Evolutionary conservation across 2,797 vertebrate species (phyloP).

Genomic region (Austrolebias charrua): DNA sequence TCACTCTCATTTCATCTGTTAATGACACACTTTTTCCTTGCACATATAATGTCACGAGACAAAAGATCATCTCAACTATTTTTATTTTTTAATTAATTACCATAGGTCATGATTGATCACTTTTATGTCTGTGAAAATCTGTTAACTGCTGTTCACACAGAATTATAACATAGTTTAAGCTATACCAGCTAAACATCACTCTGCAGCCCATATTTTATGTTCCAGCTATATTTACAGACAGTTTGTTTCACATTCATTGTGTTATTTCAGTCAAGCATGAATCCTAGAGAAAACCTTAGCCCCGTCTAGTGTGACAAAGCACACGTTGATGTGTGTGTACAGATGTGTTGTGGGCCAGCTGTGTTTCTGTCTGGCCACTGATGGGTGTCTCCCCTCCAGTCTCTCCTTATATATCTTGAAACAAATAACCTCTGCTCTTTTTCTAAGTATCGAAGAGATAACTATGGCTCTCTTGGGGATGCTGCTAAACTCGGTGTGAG

Average conservation of each 20-base stretch:
- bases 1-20: too few relatives aligned
- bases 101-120: too few relatives aligned
- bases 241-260: constrained; percentile 12
- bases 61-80: too few relatives aligned
- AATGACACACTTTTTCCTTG: too few relatives aligned
- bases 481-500: constrained; percentile 78
- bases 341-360: constrained; percentile 39
- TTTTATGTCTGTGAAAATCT: too few relatives aligned
- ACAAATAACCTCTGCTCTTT: constrained; percentile 16
- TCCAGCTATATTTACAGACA: constrained; percentile 9
- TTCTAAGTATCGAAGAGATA: constrained; percentile 8
- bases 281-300: constrained; percentile 23
- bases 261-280: constrained; percentile 27
- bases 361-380: constrained; percentile 37
- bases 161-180: not conserved
- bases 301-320: constrained; percentile 9
- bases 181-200: not conserved
- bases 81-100: too few relatives aligned
- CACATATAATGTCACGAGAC: too few relatives aligned
- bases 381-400: constrained; percentile 24
- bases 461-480: constrained; percentile 52
- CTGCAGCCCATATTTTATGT: not conserved
- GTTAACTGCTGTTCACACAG: not conserved
- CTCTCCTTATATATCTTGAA: constrained; percentile 34
- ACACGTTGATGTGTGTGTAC: constrained; percentile 25